Conservation (phyloP, 2,113 vertebrate genomes). For the Clarias batrachus region DNA sequence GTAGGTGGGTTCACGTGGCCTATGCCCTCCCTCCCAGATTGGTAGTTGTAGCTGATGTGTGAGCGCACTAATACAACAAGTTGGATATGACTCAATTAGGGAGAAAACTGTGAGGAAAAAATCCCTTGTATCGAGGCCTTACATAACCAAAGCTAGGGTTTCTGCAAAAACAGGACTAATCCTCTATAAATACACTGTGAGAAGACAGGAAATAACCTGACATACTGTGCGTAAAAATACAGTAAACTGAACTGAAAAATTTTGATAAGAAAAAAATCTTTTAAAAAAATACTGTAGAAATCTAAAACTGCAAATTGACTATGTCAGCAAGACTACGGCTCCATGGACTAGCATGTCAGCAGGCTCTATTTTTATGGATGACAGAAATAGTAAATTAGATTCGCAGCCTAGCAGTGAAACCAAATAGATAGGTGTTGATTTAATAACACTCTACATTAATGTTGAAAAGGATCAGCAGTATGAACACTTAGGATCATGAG, state of each 20-base stretch:
- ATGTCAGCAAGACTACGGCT: constrained; percentile 2
- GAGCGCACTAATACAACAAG: too few relatives aligned
- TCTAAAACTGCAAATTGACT: constrained; percentile 8
- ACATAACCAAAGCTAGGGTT: background rate
- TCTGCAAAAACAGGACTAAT: background rate
- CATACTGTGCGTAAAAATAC: background rate
- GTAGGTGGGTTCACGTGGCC: too few relatives aligned
- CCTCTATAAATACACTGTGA: constrained; percentile 6
- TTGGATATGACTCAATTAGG: too few relatives aligned
- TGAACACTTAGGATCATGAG: background rate
- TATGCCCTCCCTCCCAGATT: too few relatives aligned
- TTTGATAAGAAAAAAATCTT: background rate
- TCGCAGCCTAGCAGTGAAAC: background rate
- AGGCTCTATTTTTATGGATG: background rate
- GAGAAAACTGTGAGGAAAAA: too few relatives aligned
- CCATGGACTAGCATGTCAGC: background rate
- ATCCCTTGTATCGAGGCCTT: background rate
- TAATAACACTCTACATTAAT: background rate
- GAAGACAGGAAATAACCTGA: background rate
- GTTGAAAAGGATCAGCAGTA: background rate
- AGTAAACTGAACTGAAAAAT: background rate
- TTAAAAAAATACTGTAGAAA: background rate
- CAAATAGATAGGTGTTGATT: background rate
- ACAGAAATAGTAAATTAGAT: background rate
- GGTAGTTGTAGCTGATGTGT: too few relatives aligned